These are phyloP conservation scores for Oncorhynchus keta DNA, from an alignment of 2,113 vertebrate genomes.

Conservation along the genomic window DNA sequence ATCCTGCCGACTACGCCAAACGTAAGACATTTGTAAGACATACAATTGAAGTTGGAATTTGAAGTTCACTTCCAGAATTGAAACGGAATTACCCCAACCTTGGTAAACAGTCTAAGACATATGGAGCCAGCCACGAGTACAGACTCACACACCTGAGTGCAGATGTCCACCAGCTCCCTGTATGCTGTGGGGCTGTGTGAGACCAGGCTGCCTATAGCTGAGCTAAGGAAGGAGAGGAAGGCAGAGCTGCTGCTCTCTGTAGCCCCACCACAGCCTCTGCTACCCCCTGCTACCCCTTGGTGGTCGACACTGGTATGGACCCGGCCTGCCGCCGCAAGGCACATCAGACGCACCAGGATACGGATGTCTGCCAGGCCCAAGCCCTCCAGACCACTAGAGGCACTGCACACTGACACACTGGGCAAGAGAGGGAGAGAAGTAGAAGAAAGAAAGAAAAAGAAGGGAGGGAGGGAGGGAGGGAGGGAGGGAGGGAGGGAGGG, in stretches of 20 bases:
- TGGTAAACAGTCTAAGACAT: background rate
- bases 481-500: too few species aligned
- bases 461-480: too few species aligned
- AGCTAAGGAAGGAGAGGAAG: constrained; percentile 75
- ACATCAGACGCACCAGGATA: constrained; percentile 78
- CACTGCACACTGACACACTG: constrained; percentile 67
- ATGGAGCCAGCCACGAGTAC: background rate
- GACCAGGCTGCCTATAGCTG: constrained; percentile 76
- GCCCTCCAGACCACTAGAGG: constrained; percentile 75
- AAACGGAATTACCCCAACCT: background rate
- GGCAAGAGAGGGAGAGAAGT: background rate
- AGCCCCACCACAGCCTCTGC: constrained; percentile 45
- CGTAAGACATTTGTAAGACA: too few species aligned
- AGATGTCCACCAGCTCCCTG: constrained; percentile 78
- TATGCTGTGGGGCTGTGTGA: constrained; percentile 72
- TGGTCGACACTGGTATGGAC: constrained; percentile 63
- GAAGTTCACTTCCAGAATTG: too few species aligned
- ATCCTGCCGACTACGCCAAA: too few species aligned
- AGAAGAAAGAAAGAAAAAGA: too few species aligned
- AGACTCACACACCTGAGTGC: constrained; percentile 70
- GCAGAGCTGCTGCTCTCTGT: constrained; percentile 58
- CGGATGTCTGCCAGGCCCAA: constrained; percentile 79
- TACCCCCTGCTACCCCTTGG: constrained; percentile 43
- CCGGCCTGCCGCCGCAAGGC: constrained; percentile 73
- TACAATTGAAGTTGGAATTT: too few species aligned